Evolutionary conservation across 2,113 vertebrate genomes (phyloP).

Genomic region (Indicator maculatus): DNA sequence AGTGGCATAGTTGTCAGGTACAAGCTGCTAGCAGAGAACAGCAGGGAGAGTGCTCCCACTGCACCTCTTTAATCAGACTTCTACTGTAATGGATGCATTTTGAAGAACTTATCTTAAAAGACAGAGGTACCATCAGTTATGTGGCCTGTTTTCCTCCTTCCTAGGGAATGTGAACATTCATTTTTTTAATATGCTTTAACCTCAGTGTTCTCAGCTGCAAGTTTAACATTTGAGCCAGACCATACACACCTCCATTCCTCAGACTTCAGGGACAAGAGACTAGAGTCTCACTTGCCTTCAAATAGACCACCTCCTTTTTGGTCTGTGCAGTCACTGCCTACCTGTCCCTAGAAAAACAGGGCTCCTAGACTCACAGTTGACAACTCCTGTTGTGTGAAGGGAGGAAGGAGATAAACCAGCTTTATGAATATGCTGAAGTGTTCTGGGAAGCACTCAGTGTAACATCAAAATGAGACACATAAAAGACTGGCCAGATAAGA

Average conservation of each 20-base stretch:
- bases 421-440: not conserved
- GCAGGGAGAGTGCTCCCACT: not conserved
- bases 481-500: not conserved
- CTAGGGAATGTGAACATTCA: not conserved
- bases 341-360: not conserved
- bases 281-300: not conserved
- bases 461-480: not conserved
- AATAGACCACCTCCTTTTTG: not conserved
- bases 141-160: not conserved
- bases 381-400: not conserved
- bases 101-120: not conserved
- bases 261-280: not conserved
- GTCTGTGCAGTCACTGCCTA: not conserved
- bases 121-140: not conserved
- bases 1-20: not conserved
- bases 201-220: not conserved
- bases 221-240: not conserved
- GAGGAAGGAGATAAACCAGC: not conserved
- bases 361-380: not conserved
- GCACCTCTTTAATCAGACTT: not conserved
- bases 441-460: not conserved
- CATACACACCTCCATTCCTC: not conserved
- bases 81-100: not conserved
- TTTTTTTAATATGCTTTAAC: not conserved
- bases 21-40: not conserved